These are phyloP conservation scores for Oncorhynchus nerka DNA, from an alignment of 2,113 vertebrate species.

Conservation along the genomic window DNA sequence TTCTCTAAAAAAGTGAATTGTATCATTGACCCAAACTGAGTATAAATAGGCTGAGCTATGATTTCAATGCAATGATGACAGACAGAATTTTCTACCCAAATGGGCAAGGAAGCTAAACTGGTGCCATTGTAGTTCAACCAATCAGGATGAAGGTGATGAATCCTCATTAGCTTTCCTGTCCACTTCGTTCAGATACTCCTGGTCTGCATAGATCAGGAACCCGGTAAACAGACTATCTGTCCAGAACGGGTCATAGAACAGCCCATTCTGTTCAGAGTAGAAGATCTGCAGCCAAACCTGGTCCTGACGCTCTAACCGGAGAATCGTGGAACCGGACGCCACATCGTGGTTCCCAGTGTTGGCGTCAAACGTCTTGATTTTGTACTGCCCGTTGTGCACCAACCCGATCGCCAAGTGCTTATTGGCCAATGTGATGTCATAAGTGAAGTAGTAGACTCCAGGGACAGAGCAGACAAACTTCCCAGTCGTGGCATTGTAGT, in stretches of 20 bases:
- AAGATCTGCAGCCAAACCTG: slow-evolving; percentile 99
- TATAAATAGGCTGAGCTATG: not conserved
- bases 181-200: slow-evolving; percentile 76
- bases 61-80: not conserved
- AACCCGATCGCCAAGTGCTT: slow-evolving; percentile 95
- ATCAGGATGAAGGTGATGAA: slow-evolving; percentile 35
- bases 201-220: slow-evolving; percentile 91
- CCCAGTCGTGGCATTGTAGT: slow-evolving; percentile 88
- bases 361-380: slow-evolving; percentile 93
- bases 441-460: slow-evolving; percentile 93
- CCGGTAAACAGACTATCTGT: slow-evolving; percentile 97
- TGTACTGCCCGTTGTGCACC: slow-evolving; percentile 94
- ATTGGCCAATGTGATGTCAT: slow-evolving; percentile 93
- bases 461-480: slow-evolving; percentile 91
- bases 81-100: not conserved
- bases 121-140: slow-evolving; percentile 66
- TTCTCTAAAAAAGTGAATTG: too few relatives aligned
- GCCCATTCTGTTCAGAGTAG: slow-evolving; percentile 94
- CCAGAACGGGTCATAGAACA: slow-evolving; percentile 97
- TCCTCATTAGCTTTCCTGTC: slow-evolving; percentile 63
- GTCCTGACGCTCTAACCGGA: slow-evolving; percentile 81
- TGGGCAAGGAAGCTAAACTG: slow-evolving; percentile 33
- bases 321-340: slow-evolving; percentile 91
- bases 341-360: slow-evolving; percentile 96
- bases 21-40: not conserved